Evolutionary conservation across 2,113 vertebrate genomes (phyloP).

Genomic region (Glareola pratincola): DNA sequence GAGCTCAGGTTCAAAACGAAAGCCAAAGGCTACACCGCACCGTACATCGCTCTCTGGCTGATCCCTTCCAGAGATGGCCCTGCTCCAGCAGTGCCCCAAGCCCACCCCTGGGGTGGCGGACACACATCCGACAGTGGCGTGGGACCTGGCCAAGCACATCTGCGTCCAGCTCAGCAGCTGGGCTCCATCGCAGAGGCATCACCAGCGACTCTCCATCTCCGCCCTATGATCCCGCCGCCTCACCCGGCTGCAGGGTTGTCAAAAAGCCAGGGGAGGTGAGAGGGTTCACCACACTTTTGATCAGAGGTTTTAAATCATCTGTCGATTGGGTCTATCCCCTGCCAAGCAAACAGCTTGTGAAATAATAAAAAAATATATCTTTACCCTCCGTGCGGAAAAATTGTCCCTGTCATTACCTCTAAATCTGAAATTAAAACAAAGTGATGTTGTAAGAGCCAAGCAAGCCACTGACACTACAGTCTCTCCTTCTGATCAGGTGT

Average conservation of each 20-base stretch:
- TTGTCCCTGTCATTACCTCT: neutral
- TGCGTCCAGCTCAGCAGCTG: neutral
- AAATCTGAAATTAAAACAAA: neutral
- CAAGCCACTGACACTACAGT: neutral
- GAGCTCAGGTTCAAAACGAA: neutral
- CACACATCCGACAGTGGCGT: neutral
- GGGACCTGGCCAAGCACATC: neutral
- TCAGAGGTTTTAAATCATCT: slow-evolving; percentile 8
- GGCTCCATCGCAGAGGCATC: neutral
- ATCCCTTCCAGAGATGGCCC: neutral
- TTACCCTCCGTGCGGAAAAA: neutral
- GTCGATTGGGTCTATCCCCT: neutral
- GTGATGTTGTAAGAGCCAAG: neutral
- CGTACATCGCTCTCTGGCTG: neutral
- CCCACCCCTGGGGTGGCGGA: neutral
- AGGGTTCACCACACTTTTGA: neutral
- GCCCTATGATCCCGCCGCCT: neutral
- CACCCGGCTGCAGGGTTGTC: neutral
- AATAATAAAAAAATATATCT: neutral
- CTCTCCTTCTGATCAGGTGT: neutral
- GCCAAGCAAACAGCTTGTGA: neutral
- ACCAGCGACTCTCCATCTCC: neutral
- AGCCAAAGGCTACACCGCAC: fast-evolving
- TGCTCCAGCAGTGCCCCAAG: neutral
- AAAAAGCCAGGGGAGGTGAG: neutral